Conservation (phyloP, 2,797 vertebrate genomes). For the Amazona ochrocephala region DNA sequence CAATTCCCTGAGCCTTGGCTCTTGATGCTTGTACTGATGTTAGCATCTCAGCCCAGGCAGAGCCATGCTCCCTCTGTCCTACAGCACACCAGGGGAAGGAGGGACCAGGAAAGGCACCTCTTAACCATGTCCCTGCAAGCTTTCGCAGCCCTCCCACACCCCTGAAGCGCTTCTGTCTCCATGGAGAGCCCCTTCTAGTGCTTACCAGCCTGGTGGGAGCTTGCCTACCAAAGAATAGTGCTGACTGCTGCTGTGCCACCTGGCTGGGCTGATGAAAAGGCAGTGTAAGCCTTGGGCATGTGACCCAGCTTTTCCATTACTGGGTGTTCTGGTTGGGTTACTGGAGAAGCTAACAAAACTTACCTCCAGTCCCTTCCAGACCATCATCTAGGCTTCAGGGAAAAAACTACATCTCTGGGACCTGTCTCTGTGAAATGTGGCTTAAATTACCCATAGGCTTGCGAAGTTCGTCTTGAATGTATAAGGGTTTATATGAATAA, state of each 20-base stretch:
- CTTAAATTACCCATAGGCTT: background rate
- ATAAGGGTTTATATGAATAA: constrained; percentile 14
- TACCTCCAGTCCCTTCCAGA: background rate
- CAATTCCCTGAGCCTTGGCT: fast-evolving
- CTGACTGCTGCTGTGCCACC: background rate
- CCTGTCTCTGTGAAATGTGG: background rate
- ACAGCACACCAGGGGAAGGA: background rate
- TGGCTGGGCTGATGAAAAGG: background rate
- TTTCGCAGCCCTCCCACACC: background rate
- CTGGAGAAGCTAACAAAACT: background rate
- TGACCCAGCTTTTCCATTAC: background rate
- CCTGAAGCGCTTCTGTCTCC: background rate
- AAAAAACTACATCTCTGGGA: background rate
- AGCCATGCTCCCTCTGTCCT: background rate
- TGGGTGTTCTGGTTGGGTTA: background rate
- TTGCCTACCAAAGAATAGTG: background rate
- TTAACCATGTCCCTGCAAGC: background rate
- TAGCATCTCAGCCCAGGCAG: background rate
- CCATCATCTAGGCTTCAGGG: background rate
- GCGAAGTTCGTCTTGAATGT: background rate
- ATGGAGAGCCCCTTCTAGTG: background rate
- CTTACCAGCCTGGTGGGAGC: background rate
- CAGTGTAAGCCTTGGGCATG: background rate
- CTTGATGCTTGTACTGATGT: background rate
- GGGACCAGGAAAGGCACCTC: background rate